Base-by-base conservation (phyloP, 2,113 vertebrate species). In the Lepidothrix coronata region DNA sequence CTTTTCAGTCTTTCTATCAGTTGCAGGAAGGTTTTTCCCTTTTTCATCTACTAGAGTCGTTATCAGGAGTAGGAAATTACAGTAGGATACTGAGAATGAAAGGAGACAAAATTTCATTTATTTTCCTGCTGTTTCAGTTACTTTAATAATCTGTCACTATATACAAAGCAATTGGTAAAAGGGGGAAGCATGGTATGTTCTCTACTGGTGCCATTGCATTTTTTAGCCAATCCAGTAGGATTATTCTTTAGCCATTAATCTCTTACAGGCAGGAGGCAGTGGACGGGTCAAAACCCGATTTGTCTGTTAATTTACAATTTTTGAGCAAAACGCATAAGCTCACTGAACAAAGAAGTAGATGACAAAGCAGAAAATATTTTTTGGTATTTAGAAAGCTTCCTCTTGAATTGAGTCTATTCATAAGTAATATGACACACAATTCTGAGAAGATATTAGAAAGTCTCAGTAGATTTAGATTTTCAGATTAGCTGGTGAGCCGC, bases 381-480 rank as follows among this genome's bases (percentile, higher is more conserved):
- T 77, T 58, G 2, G 5, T 84, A 27, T 75, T 37, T 72, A 28
- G 61, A 74, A 77, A 49, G 5, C 48, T 80, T 70, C 33, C 28
- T 23, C 85, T 73, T 70, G 49, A 39, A 74, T 80, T 63, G 12
- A 85, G 17, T 35, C 57, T 81, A 17, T 68, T 95, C 17, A 6
- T 82, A 82, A 91, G 61, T 85, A 81, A 52, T 78, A 72, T 65
- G 89, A 31, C 41, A 81, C 25, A 59, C 17, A 72, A 49, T 87
- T 87, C 70, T 83, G 51, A 58, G 59, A 92, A 73, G 51, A 55
- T 76, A 72, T 30, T 73, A 77, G n/a, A 31, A 84, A 85, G 28
- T 83, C 67, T 89, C 68, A 72, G 31, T 59, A 62, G 57, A 68
- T 88, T 86, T 58, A 91, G 79, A 89, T 95, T 92, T 95, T 91